Conservation (phyloP, 2,113 vertebrate species). For the Ammodytes marinus region DNA sequence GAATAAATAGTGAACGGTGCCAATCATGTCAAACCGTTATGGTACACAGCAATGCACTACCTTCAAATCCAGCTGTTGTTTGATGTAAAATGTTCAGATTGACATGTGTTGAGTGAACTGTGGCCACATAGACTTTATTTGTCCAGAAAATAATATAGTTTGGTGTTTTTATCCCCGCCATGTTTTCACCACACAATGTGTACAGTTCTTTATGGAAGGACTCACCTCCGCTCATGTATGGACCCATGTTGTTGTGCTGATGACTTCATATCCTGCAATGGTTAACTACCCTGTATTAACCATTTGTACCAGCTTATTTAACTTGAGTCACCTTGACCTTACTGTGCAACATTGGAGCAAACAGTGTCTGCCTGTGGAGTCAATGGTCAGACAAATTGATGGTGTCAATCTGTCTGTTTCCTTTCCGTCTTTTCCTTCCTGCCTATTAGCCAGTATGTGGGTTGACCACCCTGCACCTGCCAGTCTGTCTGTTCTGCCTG, state of each 20-base stretch:
- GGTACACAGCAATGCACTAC: constrained; percentile 18
- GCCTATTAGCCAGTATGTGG: constrained; percentile 45
- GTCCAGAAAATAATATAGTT: background rate
- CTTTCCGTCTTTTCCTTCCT: constrained; percentile 35
- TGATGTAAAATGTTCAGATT: background rate
- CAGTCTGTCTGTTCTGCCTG: constrained; percentile 6
- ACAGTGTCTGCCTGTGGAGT: constrained; percentile 30
- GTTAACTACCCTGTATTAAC: constrained; percentile 6
- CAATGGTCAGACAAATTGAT: constrained; percentile 52
- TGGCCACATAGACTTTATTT: constrained; percentile 13
- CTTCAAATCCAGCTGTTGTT: constrained; percentile 18
- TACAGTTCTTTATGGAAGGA: background rate
- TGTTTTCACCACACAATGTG: constrained; percentile 5
- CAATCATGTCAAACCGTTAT: constrained; percentile 40
- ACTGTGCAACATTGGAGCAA: constrained; percentile 18
- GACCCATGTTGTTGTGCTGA: constrained; percentile 17
- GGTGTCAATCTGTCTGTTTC: constrained; percentile 52
- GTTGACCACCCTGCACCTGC: constrained; percentile 50
- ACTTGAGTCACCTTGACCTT: constrained; percentile 20
- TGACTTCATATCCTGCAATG: constrained; percentile 28
- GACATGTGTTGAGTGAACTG: constrained; percentile 28
- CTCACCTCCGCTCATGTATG: background rate
- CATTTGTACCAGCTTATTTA: constrained; percentile 25
- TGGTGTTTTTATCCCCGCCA: background rate
- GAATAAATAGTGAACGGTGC: constrained; percentile 60